Evolutionary conservation across 2,797 vertebrate genomes (phyloP).

Genomic region (Clamator glandarius): DNA sequence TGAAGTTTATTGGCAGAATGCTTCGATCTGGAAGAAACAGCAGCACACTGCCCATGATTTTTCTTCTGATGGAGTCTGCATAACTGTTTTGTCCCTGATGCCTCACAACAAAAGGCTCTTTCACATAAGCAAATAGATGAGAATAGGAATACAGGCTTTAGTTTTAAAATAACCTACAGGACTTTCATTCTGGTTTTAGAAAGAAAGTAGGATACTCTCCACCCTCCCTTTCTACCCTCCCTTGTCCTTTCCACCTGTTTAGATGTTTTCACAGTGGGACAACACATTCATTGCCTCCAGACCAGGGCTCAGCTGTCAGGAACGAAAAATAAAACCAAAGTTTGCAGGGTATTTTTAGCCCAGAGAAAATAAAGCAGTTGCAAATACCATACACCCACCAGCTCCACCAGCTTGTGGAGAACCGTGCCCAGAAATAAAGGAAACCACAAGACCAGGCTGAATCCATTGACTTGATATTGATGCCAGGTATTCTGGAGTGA

Average conservation of each 20-base stretch:
- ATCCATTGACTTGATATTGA: not conserved
- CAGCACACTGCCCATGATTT: not conserved
- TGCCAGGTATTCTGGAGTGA: not conserved
- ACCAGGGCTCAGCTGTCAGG: constrained; percentile 68
- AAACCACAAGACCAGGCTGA: constrained; percentile 19
- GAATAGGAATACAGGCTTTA: not conserved
- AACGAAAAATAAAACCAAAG: constrained; percentile 71
- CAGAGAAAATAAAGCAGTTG: constrained; percentile 51
- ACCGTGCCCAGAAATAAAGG: constrained; percentile 16
- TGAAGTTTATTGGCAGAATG: constrained; percentile 8
- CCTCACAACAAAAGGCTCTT: not conserved
- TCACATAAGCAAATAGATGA: not conserved
- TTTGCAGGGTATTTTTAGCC: constrained; percentile 67
- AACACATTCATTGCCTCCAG: constrained; percentile 56
- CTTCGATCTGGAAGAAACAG: not conserved
- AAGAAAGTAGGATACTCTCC: constrained; percentile 8
- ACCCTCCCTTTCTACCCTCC: constrained; percentile 21
- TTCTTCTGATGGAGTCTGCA: not conserved
- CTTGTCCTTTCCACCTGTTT: constrained; percentile 73
- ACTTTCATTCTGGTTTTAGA: constrained; percentile 1
- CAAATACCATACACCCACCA: constrained; percentile 7
- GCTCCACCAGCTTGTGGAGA: not conserved
- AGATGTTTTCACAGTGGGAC: constrained; percentile 72
- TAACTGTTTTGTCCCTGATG: not conserved
- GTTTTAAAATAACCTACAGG: not conserved